These are phyloP conservation scores for Drosophila acutilabella DNA, from an alignment of 2,888 invertebrate species.

Conservation along the genomic window DNA sequence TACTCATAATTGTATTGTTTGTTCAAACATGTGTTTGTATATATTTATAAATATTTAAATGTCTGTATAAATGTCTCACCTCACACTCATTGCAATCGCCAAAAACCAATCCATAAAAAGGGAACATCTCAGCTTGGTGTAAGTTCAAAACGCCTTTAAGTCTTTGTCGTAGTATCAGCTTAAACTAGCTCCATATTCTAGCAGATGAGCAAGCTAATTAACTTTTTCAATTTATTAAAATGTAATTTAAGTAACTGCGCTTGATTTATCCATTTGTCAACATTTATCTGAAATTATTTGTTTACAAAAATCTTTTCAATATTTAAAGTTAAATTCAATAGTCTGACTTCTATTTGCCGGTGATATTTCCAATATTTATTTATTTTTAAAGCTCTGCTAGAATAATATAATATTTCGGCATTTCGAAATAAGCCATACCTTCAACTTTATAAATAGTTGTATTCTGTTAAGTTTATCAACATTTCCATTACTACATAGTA, in stretches of 20 bases:
- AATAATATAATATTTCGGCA: background rate
- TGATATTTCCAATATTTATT: too few relatives aligned
- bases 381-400: background rate
- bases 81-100: conserved; percentile 76
- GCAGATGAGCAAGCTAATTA: background rate
- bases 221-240: too few relatives aligned
- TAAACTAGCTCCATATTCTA: background rate
- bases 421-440: background rate
- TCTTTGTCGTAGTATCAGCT: conserved; percentile 35
- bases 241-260: too few relatives aligned
- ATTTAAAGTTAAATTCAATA: too few relatives aligned
- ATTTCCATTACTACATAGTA: too few relatives aligned
- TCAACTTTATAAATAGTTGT: background rate
- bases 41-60: conserved; percentile 40
- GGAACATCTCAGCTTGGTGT: conserved; percentile 97
- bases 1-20: conserved; percentile 12
- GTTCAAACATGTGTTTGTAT: conserved; percentile 40
- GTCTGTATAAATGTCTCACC: conserved; percentile 61
- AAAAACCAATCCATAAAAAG: conserved; percentile 85
- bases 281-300: too few relatives aligned
- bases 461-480: too few relatives aligned
- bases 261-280: too few relatives aligned
- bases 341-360: too few relatives aligned
- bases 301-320: too few relatives aligned
- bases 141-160: conserved; percentile 87